Evolutionary conservation across 2,888 invertebrate species (phyloP).

Genomic region (Drosophila ezoana): DNA sequence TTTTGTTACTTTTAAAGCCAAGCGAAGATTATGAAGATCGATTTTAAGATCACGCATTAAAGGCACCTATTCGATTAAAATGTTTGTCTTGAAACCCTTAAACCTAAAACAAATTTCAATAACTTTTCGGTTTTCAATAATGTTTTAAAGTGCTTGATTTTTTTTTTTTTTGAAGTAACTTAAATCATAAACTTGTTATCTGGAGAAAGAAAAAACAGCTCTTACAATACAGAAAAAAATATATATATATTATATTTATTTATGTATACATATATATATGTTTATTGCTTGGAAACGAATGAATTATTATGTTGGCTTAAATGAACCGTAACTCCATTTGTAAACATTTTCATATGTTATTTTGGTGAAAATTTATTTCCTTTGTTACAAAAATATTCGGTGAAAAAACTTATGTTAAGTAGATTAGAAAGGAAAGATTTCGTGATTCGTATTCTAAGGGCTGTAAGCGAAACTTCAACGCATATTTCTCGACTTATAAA

Average conservation of each 20-base stretch:
- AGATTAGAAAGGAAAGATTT: conserved; percentile 60
- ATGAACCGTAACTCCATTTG: background rate
- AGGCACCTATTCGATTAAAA: background rate
- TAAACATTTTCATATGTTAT: conserved; percentile 3
- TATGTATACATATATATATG: no score
- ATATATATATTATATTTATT: no score
- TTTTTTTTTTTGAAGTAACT: no score
- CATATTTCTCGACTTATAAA: conserved; percentile 12
- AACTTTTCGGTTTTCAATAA: background rate
- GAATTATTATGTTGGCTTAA: no score
- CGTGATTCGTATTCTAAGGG: conserved; percentile 46
- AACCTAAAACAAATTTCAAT: background rate
- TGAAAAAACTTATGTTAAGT: conserved; percentile 61
- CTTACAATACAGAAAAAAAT: background rate
- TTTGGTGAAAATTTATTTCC: conserved; percentile 43
- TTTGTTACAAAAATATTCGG: conserved; percentile 56
- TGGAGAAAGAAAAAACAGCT: background rate
- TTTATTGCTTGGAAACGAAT: no score
- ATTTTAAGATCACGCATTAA: conserved; percentile 15
- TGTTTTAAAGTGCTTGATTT: background rate
- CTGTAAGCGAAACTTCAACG: conserved; percentile 34
- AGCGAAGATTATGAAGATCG: conserved; percentile 14
- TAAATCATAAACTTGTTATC: background rate
- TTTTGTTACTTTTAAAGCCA: conserved; percentile 3
- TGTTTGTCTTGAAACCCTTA: background rate